Conservation (phyloP, 2,797 vertebrate genomes). For the Sebastes elongatus region DNA sequence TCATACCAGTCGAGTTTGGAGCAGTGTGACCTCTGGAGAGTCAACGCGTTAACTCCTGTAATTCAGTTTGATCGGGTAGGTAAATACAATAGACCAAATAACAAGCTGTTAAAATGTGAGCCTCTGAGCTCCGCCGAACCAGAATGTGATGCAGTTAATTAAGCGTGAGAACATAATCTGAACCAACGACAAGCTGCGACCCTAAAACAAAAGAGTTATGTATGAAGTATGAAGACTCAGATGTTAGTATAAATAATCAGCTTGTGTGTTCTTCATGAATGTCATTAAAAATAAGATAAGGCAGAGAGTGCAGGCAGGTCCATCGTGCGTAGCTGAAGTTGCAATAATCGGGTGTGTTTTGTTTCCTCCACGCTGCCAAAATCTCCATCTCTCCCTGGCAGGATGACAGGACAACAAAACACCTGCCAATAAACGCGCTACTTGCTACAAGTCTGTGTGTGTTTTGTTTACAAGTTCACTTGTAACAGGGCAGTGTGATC, state of each 20-base stretch:
- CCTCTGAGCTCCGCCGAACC: neutral
- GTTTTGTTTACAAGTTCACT: slow-evolving; percentile 7
- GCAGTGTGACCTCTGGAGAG: slow-evolving; percentile 20
- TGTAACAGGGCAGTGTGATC: neutral
- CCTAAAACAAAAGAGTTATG: neutral
- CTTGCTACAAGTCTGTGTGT: neutral
- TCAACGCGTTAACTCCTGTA: slow-evolving; percentile 7
- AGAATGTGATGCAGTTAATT: neutral
- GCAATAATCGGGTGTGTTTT: neutral
- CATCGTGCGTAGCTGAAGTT: neutral
- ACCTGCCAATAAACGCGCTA: neutral
- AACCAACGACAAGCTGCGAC: neutral
- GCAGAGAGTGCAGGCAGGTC: neutral
- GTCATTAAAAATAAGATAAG: slow-evolving; percentile 11
- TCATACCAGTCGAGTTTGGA: slow-evolving; percentile 18
- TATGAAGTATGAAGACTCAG: neutral
- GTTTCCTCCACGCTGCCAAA: neutral
- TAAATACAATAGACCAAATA: neutral
- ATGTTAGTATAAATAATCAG: neutral
- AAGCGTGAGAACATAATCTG: neutral
- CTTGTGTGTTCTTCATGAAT: neutral
- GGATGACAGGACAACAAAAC: neutral
- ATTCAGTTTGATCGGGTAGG: slow-evolving; percentile 10
- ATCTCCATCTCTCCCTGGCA: neutral
- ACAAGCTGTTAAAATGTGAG: neutral